phyloP scores from a whole-genome alignment of 2,888 invertebrate genomes.

The Watsonalla cultraria region DNA sequence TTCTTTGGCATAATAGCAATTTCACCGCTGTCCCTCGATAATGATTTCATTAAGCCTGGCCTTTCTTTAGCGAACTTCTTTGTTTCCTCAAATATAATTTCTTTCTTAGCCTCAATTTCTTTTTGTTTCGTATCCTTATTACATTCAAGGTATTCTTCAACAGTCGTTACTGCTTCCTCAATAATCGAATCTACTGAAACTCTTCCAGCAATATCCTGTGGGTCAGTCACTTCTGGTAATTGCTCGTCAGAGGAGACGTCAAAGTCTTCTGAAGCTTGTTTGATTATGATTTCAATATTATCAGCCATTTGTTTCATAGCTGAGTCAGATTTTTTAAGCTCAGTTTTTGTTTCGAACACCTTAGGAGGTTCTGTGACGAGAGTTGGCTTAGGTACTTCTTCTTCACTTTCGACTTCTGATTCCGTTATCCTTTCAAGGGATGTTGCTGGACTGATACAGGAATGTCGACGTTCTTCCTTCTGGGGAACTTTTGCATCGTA shows the following conservation, averaged over 20 bases:
- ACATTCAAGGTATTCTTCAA: conserved; percentile 57
- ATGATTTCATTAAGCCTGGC: conserved; percentile 66
- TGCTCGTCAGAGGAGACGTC: conserved; percentile 65
- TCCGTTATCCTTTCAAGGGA: conserved; percentile 71
- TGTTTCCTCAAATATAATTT: conserved; percentile 49
- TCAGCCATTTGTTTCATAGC: conserved; percentile 76
- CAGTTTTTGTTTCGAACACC: conserved; percentile 28
- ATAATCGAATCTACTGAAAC: conserved; percentile 72
- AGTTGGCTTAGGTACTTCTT: conserved; percentile 42
- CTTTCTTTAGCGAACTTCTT: conserved; percentile 54
- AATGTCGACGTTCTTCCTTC: conserved; percentile 69
- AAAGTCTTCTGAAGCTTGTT: conserved; percentile 71
- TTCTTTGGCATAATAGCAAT: conserved; percentile 70
- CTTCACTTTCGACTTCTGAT: conserved; percentile 67
- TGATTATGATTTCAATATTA: conserved; percentile 73
- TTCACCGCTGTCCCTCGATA: conserved; percentile 70
- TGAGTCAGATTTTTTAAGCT: conserved; percentile 69
- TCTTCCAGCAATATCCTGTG: conserved; percentile 48
- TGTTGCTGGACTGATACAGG: conserved; percentile 70
- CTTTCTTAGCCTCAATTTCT: conserved; percentile 44
- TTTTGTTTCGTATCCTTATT: conserved; percentile 41
- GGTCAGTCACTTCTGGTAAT: conserved; percentile 29
- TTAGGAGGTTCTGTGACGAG: conserved; percentile 23
- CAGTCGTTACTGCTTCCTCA: conserved; percentile 66
- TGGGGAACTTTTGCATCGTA: conserved; percentile 70